Conservation (phyloP, 2,113 vertebrate species). For the Vidua chalybeata region DNA sequence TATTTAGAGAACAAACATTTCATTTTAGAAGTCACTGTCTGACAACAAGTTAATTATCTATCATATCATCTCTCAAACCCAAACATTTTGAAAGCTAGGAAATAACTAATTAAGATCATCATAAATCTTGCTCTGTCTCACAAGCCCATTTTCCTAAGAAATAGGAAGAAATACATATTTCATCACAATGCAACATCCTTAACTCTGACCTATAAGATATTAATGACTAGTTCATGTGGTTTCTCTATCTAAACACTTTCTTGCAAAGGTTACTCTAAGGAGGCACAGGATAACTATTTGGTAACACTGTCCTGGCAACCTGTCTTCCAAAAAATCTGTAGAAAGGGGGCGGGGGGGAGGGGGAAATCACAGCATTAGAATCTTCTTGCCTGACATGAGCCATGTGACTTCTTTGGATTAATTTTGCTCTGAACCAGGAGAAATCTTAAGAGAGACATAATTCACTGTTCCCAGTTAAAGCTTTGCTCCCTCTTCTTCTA, state of each 20-base stretch:
- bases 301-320: not conserved
- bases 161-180: slow-evolving; percentile 57
- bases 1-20: slow-evolving; percentile 47
- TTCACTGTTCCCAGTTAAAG: not conserved
- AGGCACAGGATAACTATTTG: not conserved
- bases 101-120: slow-evolving; percentile 65
- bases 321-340: not conserved
- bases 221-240: not conserved
- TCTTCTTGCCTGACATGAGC: not conserved
- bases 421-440: not conserved
- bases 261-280: not conserved
- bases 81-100: slow-evolving; percentile 66
- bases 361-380: not conserved
- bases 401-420: not conserved
- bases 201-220: slow-evolving; percentile 48
- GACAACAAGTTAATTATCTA: slow-evolving; percentile 66
- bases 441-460: not conserved
- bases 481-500: not conserved
- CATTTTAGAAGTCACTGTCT: slow-evolving; percentile 30
- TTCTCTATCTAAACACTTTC: slow-evolving; percentile 24
- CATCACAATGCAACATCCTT: slow-evolving; percentile 31
- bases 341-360: not conserved
- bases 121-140: slow-evolving; percentile 56
- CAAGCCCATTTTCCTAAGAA: slow-evolving; percentile 51
- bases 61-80: slow-evolving; percentile 59